Evolutionary conservation across 2,888 invertebrate genomes (phyloP).

Genomic region (Pharmacophagus antenor): DNA sequence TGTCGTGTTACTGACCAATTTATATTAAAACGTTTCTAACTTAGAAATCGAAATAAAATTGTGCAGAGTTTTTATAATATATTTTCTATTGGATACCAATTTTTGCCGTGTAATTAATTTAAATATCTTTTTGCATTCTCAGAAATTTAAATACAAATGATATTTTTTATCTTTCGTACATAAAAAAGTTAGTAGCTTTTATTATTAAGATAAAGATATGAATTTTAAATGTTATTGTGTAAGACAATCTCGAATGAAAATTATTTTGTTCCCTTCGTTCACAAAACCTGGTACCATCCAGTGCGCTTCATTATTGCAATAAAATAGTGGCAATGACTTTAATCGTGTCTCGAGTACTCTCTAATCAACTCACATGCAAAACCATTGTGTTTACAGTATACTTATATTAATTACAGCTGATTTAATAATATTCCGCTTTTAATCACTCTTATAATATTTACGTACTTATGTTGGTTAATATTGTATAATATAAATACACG

Average conservation of each 20-base stretch:
- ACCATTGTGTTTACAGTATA: slow-evolving; percentile 9
- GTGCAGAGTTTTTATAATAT: slow-evolving; percentile 13
- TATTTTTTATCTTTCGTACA: neutral
- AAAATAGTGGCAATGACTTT: slow-evolving; percentile 8
- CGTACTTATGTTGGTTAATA: neutral
- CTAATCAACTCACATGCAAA: slow-evolving; percentile 21
- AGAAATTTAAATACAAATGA: neutral
- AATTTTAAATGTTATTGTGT: neutral
- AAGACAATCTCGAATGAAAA: neutral
- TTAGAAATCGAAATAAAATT: slow-evolving; percentile 28
- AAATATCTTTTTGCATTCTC: neutral
- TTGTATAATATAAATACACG: no score
- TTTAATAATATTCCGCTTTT: slow-evolving; percentile 9
- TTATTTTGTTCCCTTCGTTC: slow-evolving; percentile 2
- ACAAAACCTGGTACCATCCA: neutral
- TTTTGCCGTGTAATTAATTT: neutral
- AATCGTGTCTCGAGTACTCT: slow-evolving; percentile 15
- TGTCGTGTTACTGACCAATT: slow-evolving; percentile 29
- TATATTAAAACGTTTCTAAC: slow-evolving; percentile 24
- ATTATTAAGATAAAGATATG: neutral
- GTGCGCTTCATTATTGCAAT: neutral
- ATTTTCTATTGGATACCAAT: slow-evolving; percentile 4
- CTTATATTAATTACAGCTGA: slow-evolving; percentile 5
- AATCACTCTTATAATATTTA: neutral
- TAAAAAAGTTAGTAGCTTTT: neutral